Evolutionary conservation across 1,140 invertebrate genomes (phyloP).

Genomic region (Meteorus sp.): DNA sequence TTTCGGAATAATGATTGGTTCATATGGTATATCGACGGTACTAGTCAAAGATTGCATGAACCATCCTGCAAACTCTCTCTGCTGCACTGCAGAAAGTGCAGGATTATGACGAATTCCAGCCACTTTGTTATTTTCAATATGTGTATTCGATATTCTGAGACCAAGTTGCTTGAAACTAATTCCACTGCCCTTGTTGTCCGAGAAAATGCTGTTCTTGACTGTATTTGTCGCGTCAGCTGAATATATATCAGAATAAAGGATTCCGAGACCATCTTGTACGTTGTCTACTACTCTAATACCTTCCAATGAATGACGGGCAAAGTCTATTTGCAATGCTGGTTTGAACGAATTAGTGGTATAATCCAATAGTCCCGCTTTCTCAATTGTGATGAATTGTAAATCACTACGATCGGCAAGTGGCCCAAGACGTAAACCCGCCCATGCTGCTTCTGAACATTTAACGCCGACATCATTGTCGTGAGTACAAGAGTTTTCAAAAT

Average conservation of each 20-base stretch:
- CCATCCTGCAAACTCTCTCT: conserved; percentile 92
- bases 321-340: conserved; percentile 94
- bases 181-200: conserved; percentile 83
- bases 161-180: conserved; percentile 87
- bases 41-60: conserved; percentile 70
- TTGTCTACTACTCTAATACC: conserved; percentile 80
- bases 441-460: conserved; percentile 85
- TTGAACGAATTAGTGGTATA: conserved; percentile 89
- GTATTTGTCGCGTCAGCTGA: conserved; percentile 82
- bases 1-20: conserved; percentile 69
- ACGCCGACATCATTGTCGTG: conserved; percentile 88
- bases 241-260: conserved; percentile 88
- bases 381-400: conserved; percentile 85
- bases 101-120: conserved; percentile 94
- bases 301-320: conserved; percentile 88
- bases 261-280: conserved; percentile 83
- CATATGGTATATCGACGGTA: conserved; percentile 68
- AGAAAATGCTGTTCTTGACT: conserved; percentile 86
- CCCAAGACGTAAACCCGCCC: conserved; percentile 90
- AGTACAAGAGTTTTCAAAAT: conserved; percentile 88
- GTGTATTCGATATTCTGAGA: conserved; percentile 73
- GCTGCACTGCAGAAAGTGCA: conserved; percentile 78
- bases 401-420: conserved; percentile 83
- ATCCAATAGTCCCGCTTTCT: conserved; percentile 92
- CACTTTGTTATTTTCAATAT: conserved; percentile 81